A percentile compares a stretch with the other conserved stretches of the same genome.
Conservation (phyloP, 1,140 invertebrate species). For the Papilio polytes region DNA sequence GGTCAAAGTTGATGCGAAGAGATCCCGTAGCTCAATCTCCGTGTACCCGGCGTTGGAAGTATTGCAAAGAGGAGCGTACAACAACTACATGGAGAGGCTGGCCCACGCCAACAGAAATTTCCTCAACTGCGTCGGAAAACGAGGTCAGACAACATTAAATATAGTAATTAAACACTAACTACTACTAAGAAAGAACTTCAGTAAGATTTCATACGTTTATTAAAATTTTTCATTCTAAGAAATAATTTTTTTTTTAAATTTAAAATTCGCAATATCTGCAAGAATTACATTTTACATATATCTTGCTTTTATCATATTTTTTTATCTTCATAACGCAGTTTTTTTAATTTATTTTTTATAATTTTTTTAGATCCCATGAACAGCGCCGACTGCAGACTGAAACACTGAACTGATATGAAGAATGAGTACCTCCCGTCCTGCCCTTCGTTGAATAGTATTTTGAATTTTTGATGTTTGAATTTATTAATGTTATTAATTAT, state of each 20-base stretch:
- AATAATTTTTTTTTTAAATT: not conserved
- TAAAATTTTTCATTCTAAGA: not conserved
- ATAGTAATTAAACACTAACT: constrained; percentile 11
- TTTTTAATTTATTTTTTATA: constrained; percentile 24
- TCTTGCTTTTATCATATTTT: not conserved
- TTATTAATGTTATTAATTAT: not conserved
- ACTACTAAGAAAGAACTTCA: not conserved
- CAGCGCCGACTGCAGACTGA: constrained; percentile 53
- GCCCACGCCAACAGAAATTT: constrained; percentile 83
- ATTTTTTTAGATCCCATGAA: constrained; percentile 58
- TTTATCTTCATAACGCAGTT: not conserved
- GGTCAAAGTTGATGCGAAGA: constrained; percentile 55
- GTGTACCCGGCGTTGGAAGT: constrained; percentile 82
- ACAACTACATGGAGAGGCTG: constrained; percentile 84
- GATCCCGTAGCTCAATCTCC: constrained; percentile 59
- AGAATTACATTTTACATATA: not conserved
- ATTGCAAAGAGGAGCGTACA: constrained; percentile 87
- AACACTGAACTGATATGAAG: constrained; percentile 43
- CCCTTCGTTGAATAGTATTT: constrained; percentile 31
- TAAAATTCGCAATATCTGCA: not conserved
- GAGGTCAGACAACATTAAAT: constrained; percentile 62
- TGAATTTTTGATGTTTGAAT: not conserved
- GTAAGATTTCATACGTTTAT: not conserved
- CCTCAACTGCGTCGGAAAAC: constrained; percentile 84
- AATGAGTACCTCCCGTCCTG: constrained; percentile 41